These are phyloP conservation scores for Genyomyrus donnyi DNA, from an alignment of 2,113 vertebrate genomes.

Conservation along the genomic window DNA sequence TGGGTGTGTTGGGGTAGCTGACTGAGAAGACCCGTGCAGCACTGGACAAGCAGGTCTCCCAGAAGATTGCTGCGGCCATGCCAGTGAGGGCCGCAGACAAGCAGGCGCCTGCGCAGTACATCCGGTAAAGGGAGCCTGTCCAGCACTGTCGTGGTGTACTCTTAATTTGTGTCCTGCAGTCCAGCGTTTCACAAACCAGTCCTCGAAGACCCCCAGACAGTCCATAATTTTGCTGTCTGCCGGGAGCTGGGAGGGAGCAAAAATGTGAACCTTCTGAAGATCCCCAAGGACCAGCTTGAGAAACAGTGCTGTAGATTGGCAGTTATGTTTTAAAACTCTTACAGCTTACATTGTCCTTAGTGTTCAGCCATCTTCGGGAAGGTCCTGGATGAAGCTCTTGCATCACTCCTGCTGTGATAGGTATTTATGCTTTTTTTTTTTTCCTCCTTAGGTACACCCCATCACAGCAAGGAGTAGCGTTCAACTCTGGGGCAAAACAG, in stretches of 20 bases:
- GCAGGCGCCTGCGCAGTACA: constrained; percentile 92
- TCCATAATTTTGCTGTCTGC: not conserved
- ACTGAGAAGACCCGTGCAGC: constrained; percentile 92
- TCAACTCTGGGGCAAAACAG: constrained; percentile 97
- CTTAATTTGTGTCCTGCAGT: not conserved
- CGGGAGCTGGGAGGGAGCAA: not conserved
- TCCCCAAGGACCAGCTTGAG: not conserved
- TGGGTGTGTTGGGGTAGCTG: constrained; percentile 62
- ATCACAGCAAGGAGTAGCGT: constrained; percentile 91
- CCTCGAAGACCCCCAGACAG: not conserved
- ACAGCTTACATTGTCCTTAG: not conserved
- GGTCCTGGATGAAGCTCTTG: not conserved
- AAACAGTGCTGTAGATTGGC: not conserved
- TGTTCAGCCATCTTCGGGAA: not conserved
- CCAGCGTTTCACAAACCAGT: not conserved
- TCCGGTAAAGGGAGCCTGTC: constrained; percentile 64
- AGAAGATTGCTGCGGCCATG: constrained; percentile 98
- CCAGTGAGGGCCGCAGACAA: constrained; percentile 96
- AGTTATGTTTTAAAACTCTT: not conserved
- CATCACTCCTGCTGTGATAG: not conserved
- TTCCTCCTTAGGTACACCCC: constrained; percentile 79
- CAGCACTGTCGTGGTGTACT: not conserved
- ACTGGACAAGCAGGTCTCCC: constrained; percentile 87
- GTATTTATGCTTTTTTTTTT: not conserved
- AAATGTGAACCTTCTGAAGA: not conserved